These are phyloP conservation scores for Habroteleia sp. DNA, from an alignment of 2,888 invertebrate genomes.

Conservation along the genomic window DNA sequence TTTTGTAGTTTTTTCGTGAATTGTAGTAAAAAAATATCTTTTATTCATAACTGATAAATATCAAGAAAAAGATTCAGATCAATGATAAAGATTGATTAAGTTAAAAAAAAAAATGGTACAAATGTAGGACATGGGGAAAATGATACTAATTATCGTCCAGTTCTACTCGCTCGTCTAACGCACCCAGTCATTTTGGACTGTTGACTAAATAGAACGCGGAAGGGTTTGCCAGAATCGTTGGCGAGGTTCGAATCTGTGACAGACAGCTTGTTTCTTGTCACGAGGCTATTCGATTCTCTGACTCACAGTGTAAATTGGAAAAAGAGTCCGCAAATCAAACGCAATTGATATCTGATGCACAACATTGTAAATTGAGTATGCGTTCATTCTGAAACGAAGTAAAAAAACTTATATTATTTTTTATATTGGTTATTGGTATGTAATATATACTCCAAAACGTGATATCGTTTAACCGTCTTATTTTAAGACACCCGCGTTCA, in stretches of 20 bases:
- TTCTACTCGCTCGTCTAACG: constrained; percentile 59
- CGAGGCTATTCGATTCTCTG: constrained; percentile 39
- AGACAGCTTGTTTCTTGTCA: constrained; percentile 57
- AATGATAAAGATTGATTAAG: constrained; percentile 5
- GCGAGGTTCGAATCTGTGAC: constrained; percentile 52
- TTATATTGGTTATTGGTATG: too few species aligned
- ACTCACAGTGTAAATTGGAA: constrained; percentile 28
- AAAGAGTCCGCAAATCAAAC: constrained; percentile 9
- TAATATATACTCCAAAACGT: too few species aligned
- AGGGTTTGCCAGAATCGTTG: constrained; percentile 69
- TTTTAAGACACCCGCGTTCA: too few species aligned
- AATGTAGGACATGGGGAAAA: constrained; percentile 22
- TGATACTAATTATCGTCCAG: constrained; percentile 42
- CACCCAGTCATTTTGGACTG: constrained; percentile 48
- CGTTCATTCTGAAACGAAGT: too few species aligned
- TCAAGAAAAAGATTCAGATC: too few species aligned
- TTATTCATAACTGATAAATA: too few species aligned
- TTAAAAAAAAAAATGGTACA: constrained; percentile 11
- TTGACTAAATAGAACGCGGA: constrained; percentile 68
- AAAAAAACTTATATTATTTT: too few species aligned
- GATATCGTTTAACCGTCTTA: too few species aligned
- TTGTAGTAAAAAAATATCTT: too few species aligned
- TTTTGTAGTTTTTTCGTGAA: too few species aligned
- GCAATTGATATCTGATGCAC: constrained; percentile 4
- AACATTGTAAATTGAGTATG: too few species aligned